A percentile compares a stretch with the other conserved stretches of the same genome.
Conservation (phyloP, 2,888 invertebrate species). For the Nephrocerus scutellatus region DNA sequence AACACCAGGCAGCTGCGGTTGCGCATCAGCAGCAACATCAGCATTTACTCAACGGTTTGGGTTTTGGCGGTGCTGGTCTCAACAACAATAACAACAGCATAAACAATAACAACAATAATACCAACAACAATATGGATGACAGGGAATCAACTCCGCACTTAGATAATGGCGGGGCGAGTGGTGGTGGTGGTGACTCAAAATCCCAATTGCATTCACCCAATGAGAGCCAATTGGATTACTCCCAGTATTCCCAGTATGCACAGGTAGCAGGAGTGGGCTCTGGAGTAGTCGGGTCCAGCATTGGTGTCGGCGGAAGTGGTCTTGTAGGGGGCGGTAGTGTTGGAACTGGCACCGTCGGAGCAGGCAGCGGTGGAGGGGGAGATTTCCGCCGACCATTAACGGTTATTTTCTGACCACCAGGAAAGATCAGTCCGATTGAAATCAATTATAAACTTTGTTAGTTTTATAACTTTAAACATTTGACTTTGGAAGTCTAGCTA, state of each 20-base stretch:
- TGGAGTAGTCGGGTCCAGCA: constrained; percentile 22
- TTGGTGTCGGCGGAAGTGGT: constrained; percentile 18
- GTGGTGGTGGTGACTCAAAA: constrained; percentile 32
- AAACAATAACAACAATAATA: constrained; percentile 27
- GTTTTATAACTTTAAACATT: too few species aligned
- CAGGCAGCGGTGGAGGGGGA: constrained; percentile 28
- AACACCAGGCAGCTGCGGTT: constrained; percentile 33
- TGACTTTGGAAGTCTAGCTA: too few species aligned
- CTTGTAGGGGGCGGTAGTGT: constrained; percentile 21
- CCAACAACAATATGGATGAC: constrained; percentile 37
- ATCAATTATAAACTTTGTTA: too few species aligned
- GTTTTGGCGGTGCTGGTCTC: constrained; percentile 28
- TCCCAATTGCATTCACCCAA: constrained; percentile 43
- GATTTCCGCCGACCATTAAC: constrained; percentile 47
- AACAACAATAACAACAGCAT: constrained; percentile 34
- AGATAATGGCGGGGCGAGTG: constrained; percentile 36
- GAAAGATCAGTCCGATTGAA: too few species aligned
- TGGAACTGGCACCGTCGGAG: constrained; percentile 11
- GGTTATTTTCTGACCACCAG: constrained; percentile 49
- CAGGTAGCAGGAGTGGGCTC: constrained; percentile 26
- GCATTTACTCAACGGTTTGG: constrained; percentile 36
- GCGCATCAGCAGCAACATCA: constrained; percentile 40
- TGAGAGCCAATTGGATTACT: constrained; percentile 44
- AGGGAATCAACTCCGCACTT: constrained; percentile 45
- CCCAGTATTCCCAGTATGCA: constrained; percentile 41